Evolutionary conservation across 2,113 vertebrate genomes (phyloP).

Genomic region (Herpetotheres cachinnans): DNA sequence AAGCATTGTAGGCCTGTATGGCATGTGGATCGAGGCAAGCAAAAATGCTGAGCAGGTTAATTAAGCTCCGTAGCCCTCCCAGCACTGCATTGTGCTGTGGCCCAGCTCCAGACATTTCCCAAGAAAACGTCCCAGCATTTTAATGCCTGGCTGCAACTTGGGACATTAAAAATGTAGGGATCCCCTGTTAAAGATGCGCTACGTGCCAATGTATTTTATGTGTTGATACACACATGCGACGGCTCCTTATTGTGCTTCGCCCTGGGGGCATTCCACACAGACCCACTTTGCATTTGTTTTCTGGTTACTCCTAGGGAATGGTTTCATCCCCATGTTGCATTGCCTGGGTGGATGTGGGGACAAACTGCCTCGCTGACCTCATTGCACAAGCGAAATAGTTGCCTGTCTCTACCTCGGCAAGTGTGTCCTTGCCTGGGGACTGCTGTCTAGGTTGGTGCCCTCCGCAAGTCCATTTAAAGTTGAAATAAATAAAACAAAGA

Average conservation of each 20-base stretch:
- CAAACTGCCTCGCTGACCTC: not conserved
- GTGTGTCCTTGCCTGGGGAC: not conserved
- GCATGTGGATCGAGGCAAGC: not conserved
- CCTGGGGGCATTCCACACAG: not conserved
- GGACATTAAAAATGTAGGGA: not conserved
- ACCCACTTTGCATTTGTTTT: not conserved
- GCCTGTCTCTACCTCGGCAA: not conserved
- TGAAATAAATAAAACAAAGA: not conserved
- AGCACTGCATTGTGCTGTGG: not conserved
- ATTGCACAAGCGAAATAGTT: not conserved
- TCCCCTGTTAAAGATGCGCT: not conserved
- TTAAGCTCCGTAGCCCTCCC: not conserved
- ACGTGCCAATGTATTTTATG: not conserved
- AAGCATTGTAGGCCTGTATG: not conserved
- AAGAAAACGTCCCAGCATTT: not conserved
- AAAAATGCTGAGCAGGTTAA: not conserved
- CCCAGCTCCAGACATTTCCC: not conserved
- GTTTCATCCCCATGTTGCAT: not conserved
- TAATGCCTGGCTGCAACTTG: not conserved
- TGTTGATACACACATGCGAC: fast-evolving
- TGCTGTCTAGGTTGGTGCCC: not conserved
- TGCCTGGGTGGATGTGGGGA: not conserved
- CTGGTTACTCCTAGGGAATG: not conserved
- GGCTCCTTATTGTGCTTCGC: not conserved
- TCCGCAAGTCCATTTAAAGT: not conserved